Evolutionary conservation across 2,113 vertebrate genomes (phyloP), one percentile per base, ranked within the genome.

Genomic region (Colius striatus): DNA sequence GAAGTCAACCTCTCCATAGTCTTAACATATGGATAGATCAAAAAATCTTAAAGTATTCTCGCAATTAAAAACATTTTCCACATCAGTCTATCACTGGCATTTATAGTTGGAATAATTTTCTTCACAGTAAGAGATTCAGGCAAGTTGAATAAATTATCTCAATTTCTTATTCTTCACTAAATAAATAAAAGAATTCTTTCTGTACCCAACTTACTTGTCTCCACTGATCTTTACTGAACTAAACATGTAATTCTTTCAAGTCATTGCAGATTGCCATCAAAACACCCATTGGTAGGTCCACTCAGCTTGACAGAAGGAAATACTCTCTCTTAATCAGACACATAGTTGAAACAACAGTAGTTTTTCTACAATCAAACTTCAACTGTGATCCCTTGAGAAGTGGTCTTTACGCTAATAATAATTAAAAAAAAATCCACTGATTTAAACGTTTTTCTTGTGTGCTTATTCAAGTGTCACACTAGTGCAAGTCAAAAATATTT

Each of bases 401-500:
- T 9, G 13, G 23, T 45, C n/a, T 71, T 51, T 2, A 36, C 1
- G 8, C 47, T 74, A 57, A 13, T 45, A 61, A 63, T 21, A n/a
- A n/a, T n/a, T n/a, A 16, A 38, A 38, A 25, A 61, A 36, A 18
- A 82, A 74, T 18, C 38, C 29, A 41, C 11, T 41, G 5, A 63
- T 13, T 74, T 43, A 54, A 6, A 78, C n/a, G 36, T 58, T 91
- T 81, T 77, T 45, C 30, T 47, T 38, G 16, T 34, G 14, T 11
- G 8, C 15, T 76, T 63, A 60, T 14, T 95, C 22, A 63, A 81
- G 55, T 14, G 5, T 76, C 75, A 79, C 20, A 67, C 12, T 54
- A 79, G 20, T 0, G 2, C 8, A 41, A 1, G 1, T 5, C 15
- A 21, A 43, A 91, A 87, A 50, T 8, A 36, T 18, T 43, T 65